Conservation (phyloP, 2,888 invertebrate species). For the Megalurothrips usitatus region DNA sequence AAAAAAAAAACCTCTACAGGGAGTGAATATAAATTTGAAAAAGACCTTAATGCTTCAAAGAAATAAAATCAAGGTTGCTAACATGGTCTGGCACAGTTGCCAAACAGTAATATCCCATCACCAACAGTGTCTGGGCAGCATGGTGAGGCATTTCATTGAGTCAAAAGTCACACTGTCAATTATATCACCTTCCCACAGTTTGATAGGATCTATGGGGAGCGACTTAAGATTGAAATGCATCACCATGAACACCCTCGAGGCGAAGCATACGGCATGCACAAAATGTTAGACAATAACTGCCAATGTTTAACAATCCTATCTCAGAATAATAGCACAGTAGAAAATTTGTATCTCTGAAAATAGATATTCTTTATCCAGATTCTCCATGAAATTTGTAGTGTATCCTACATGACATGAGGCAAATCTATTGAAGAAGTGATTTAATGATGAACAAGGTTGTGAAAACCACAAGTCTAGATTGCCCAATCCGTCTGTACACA, state of each 20-base stretch:
- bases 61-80: background rate
- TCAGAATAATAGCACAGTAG: background rate
- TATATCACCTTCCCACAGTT: background rate
- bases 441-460: too few species aligned
- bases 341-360: too few species aligned
- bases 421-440: too few species aligned
- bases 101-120: background rate
- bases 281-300: background rate
- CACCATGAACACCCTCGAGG: background rate
- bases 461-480: too few species aligned
- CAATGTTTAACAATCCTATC: background rate
- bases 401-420: too few species aligned
- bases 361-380: too few species aligned
- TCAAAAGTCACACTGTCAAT: background rate
- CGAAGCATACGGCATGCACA: background rate
- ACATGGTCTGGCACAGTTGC: too few species aligned
- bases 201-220: background rate
- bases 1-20: slow-evolving; percentile 3
- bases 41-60: background rate
- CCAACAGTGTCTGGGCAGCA: slow-evolving; percentile 8
- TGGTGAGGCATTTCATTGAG: background rate
- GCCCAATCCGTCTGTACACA: too few species aligned
- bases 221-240: background rate
- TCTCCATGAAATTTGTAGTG: too few species aligned
- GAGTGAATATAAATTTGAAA: background rate